Evolutionary conservation across 2,888 invertebrate species (phyloP), one percentile per base, ranked within the genome.

Genomic region (Drosophila fungiperda): DNA sequence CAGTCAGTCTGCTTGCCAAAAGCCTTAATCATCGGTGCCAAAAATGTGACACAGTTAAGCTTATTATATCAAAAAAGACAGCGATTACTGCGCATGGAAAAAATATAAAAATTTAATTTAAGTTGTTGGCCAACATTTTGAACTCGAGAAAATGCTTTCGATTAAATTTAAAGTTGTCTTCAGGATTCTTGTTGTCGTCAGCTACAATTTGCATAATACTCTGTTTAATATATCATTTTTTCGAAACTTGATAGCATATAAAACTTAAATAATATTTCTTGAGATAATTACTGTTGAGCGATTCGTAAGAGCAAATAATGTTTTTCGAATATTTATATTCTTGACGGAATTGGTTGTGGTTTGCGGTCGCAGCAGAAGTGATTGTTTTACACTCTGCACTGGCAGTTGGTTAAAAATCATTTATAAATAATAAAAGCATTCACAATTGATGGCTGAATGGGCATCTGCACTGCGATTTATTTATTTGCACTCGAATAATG

Each of bases 401-500:
- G 4, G 15, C 33, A 36, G 35, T 42, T 32, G 17, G 33, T 38
- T 55, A 33, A 20, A 38, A 36, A 68, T 12, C 45, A 45, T 45
- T 45, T 45, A 3, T 70, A 69, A 71, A 59, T 60, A 75, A 76
- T 63, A 15, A 52, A 45, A 48, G 32, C 33, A 45, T 48, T 68
- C 48, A 58, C 45, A 67, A 67, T 67, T 63, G 36, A 53, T 32
- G n/a, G 33, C 35, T 9, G 17, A 9, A 15, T 17, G 20, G 11
- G 6, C 23, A 40, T 23, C 12, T 40, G 50, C 17, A 17, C n/a
- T 35, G 45, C 40, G 53, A 64, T 64, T 50, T 38, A 63, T 61
- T 74, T 63, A 52, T 23, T 57, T 59, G 65, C 69, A 78, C 53
- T 58, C 73, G 53, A 53, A 63, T 73, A 42, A 68, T 68, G 55